Base-by-base conservation (phyloP, 2,888 invertebrate species). In the Ditylenchus weischeri region DNA sequence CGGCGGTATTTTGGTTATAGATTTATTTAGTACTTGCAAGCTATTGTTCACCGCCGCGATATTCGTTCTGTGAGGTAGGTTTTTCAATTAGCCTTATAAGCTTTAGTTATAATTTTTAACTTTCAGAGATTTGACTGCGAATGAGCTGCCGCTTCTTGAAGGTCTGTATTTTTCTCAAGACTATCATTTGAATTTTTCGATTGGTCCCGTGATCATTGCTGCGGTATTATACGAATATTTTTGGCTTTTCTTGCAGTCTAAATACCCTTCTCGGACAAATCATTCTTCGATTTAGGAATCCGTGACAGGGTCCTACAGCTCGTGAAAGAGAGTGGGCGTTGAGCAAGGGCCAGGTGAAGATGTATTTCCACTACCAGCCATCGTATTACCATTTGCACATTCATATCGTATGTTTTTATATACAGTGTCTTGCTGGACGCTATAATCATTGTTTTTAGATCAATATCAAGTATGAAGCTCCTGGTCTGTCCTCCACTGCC, bases 111-210 rank as follows among this genome's bases (percentile, higher is more conserved):
- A 15, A n/a, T n/a, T n/a, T 29, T 49, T 21, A 48, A 7, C 43
- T 6, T 23, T n/a, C 10, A 15, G 80, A 43, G 93, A 94, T 83
- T 87, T 98, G 65, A 89, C 88, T 65, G 86, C 80, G 0, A 86
- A 87, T 0, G 92, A 94, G 85, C 84, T 99, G 62, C 89, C 90
- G 0, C 83, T 98, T 69, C 84, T 98, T 71, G 89, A 88, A 83
- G 92, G 43, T 43, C 15, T 43, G 43, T 15, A 6, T 10, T 43
- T 6, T 43, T 43, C 8, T 43, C 15, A 6, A 2, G 29, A 29
- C 29, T 43, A 43, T 13, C 8, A 2, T 6, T 43, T 43, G 29
- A 10, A 6, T 15, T 35, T 2, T 23, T 54, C n/a, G n/a, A n/a
- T n/a, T n/a, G n/a, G n/a, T n/a, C n/a, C n/a, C n/a, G 50, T 21